Base-by-base conservation (phyloP, 2,797 vertebrate genomes). In the Lateolabrax maculatus region DNA sequence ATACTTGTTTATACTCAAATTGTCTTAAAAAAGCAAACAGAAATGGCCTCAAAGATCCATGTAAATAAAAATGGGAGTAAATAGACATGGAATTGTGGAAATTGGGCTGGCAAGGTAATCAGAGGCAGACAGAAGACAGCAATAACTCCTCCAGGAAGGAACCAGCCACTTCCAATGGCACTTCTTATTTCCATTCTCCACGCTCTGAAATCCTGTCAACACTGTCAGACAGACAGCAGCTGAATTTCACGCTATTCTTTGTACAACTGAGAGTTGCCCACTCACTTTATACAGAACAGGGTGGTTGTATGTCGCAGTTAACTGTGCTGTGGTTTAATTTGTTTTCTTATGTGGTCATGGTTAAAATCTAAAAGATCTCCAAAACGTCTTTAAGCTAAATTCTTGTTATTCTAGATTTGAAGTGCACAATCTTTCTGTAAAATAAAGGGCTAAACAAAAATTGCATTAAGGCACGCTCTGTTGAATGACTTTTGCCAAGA, bases 121-220 rank as follows among this genome's bases (percentile, higher is more conserved):
- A 91, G 75, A 87, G 67, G 63, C 34, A 86, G 77, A 85, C 66
- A 88, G 88, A 80, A 91, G 81, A 92, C 89, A 85, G 85, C 88
- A 89, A 90, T 92, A 89, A 88, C 81, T 89, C 84, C 88, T 93
- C 68, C 68, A 87, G 91, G 87, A 90, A 78, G 79, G 84, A 90
- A 81, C 82, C 81, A 79, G 81, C 79, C 88, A 91, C 91, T 91
- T 92, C 89, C 87, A 90, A 81, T 85, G 81, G 82, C 79, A 87
- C 88, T 88, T 94, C 89, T 86, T 91, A 93, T 93, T 94, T 94
- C 88, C 86, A 90, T 95, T 94, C 53, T 90, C 84, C 92, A 91
- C 75, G 80, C 90, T 92, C 77, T 85, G 87, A 94, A 95, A 95
- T 93, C 93, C 84, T 93, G 91, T 94, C 93, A 93, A 77, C 85